phyloP scores from a whole-genome alignment of 2,888 invertebrate species.

The Epirrhoe alternata region DNA sequence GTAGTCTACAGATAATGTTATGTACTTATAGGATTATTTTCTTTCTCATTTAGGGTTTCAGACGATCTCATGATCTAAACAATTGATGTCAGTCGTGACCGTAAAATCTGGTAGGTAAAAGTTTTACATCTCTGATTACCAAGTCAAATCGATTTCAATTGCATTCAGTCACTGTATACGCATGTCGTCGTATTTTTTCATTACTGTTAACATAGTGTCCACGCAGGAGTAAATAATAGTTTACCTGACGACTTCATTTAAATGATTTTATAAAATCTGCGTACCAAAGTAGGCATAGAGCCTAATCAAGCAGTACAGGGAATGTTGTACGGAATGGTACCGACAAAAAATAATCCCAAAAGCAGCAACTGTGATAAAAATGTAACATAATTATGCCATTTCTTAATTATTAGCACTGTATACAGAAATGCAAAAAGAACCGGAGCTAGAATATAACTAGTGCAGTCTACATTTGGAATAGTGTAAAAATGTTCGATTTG shows the following conservation, averaged over 20 bases:
- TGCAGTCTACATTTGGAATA: slow-evolving; percentile 21
- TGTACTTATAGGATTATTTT: too few relatives aligned
- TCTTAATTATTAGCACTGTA: slow-evolving; percentile 36
- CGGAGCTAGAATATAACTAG: slow-evolving; percentile 20
- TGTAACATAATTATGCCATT: slow-evolving; percentile 35
- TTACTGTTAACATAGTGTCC: background rate
- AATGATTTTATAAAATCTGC: background rate
- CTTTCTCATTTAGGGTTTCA: too few relatives aligned
- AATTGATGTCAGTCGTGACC: too few relatives aligned
- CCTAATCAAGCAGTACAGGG: slow-evolving; percentile 2
- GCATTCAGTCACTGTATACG: background rate
- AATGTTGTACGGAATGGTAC: slow-evolving; percentile 14
- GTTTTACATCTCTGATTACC: too few relatives aligned
- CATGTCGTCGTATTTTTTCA: background rate
- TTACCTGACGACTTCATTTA: background rate
- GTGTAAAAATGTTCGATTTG: slow-evolving; percentile 12
- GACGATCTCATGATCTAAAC: too few relatives aligned
- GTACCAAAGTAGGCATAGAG: background rate
- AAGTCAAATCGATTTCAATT: background rate
- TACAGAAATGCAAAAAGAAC: slow-evolving; percentile 25
- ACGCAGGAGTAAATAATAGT: background rate
- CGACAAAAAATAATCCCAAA: slow-evolving; percentile 31
- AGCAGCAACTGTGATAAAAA: slow-evolving; percentile 28
- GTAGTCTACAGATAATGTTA: too few relatives aligned
- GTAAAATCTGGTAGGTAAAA: too few relatives aligned